These are phyloP conservation scores for Mythimna loreyi DNA, from an alignment of 2,888 invertebrate genomes.

Conservation along the genomic window DNA sequence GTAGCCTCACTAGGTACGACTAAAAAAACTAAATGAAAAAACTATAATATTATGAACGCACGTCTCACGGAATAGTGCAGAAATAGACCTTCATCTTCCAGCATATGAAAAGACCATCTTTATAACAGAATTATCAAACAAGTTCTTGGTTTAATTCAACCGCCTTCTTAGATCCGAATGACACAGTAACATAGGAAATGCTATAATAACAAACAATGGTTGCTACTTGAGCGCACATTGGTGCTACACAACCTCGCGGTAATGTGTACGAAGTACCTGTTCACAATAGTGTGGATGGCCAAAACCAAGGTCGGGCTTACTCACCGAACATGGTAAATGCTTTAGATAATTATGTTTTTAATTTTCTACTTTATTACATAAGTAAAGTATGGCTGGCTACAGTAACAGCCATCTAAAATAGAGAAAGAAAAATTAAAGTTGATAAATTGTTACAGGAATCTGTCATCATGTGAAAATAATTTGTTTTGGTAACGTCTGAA, in stretches of 20 bases:
- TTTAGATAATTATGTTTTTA: constrained; percentile 39
- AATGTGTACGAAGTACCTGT: constrained; percentile 55
- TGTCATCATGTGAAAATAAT: background rate
- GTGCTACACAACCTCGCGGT: constrained; percentile 56
- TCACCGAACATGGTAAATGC: constrained; percentile 36
- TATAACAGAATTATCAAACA: constrained; percentile 21
- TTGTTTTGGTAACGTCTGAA: background rate
- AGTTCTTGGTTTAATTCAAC: background rate
- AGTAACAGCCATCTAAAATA: background rate
- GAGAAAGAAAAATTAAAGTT: background rate
- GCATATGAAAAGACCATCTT: no score
- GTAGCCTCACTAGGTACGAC: no score
- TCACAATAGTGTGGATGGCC: constrained; percentile 61
- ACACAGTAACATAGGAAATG: constrained; percentile 34
- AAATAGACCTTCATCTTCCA: no score
- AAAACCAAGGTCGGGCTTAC: constrained; percentile 65
- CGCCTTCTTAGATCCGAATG: constrained; percentile 19
- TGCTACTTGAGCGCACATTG: constrained; percentile 57
- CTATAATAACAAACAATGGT: constrained; percentile 43
- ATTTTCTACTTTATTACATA: background rate
- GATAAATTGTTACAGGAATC: background rate
- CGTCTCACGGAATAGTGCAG: no score
- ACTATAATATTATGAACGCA: no score
- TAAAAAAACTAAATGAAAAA: no score
- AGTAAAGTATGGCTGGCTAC: background rate